Conservation (phyloP, 2,113 vertebrate genomes). For the Egretta garzetta region DNA sequence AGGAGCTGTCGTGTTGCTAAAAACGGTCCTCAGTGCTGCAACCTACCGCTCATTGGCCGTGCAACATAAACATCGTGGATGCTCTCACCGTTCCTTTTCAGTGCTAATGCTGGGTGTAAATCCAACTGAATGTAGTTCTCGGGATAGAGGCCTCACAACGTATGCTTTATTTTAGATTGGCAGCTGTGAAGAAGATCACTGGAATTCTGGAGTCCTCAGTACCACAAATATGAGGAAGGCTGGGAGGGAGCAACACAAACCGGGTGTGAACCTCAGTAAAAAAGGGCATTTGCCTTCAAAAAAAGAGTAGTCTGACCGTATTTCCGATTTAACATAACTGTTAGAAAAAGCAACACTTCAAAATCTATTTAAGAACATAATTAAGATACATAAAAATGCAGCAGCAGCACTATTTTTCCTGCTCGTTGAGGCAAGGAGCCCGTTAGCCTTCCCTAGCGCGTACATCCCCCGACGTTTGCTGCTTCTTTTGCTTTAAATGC, state of each 20-base stretch:
- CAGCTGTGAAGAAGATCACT: neutral
- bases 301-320: neutral
- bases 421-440: neutral
- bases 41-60: neutral
- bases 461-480: fast-evolving
- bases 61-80: neutral
- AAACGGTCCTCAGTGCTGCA: neutral
- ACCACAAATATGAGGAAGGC: neutral
- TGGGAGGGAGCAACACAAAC: neutral
- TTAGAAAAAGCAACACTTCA: neutral
- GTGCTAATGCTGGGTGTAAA: neutral
- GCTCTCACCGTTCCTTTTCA: neutral
- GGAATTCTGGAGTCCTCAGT: neutral
- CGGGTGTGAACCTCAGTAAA: neutral
- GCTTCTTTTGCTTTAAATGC: neutral
- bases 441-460: neutral
- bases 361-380: neutral
- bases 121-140: neutral
- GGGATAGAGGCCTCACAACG: neutral
- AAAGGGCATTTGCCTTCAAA: neutral
- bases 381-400: neutral
- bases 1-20: neutral
- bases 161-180: neutral
- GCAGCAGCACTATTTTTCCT: neutral
- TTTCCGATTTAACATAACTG: neutral